These are phyloP conservation scores for Aricia artaxerxes DNA, from an alignment of 2,888 invertebrate species.

Conservation along the genomic window DNA sequence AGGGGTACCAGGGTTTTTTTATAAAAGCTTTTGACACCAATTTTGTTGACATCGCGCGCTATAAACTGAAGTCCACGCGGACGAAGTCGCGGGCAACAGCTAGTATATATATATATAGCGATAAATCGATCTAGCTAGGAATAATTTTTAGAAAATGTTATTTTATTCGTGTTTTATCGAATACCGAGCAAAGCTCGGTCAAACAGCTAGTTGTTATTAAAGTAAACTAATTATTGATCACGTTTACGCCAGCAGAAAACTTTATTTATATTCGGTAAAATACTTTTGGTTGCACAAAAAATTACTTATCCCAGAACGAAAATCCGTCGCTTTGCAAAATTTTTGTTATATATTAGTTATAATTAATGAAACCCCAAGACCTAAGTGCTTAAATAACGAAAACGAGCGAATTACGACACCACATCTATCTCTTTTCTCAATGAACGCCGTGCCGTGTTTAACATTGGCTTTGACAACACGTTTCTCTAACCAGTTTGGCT, in stretches of 20 bases:
- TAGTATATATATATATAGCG: too few species aligned
- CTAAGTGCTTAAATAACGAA: background rate
- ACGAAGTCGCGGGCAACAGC: too few species aligned
- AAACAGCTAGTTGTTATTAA: too few species aligned
- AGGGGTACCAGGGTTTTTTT: too few species aligned
- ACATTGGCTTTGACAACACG: background rate
- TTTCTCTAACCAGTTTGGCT: slow-evolving; percentile 4
- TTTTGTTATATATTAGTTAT: background rate
- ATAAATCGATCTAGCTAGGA: too few species aligned
- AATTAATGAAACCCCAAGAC: background rate
- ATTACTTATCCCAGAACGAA: background rate
- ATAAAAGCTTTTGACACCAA: too few species aligned
- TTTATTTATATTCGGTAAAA: background rate
- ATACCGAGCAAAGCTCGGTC: too few species aligned
- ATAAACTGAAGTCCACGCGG: too few species aligned
- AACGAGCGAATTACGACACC: background rate
- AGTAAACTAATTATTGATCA: background rate
- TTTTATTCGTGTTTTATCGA: too few species aligned
- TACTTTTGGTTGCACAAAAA: background rate
- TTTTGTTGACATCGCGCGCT: too few species aligned
- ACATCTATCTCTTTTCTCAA: background rate
- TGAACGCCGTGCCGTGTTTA: background rate
- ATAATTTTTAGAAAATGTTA: too few species aligned
- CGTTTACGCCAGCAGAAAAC: background rate
- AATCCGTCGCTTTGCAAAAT: background rate